Conservation (phyloP, 2,797 vertebrate species). For the Eutrigla gurnardus region DNA sequence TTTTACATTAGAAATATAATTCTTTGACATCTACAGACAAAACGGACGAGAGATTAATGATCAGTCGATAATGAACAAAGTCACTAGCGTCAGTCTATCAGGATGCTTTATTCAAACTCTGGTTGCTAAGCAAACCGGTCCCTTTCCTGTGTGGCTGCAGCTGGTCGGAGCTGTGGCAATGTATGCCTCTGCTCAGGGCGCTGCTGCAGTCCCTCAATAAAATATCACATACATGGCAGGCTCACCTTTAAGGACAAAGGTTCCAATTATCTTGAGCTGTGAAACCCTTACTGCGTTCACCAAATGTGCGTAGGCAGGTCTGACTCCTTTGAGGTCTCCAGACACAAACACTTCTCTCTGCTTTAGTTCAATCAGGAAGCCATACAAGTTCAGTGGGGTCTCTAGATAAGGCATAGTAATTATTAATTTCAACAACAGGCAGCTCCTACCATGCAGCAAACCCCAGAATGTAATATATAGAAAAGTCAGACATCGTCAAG, state of each 20-base stretch:
- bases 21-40: background rate
- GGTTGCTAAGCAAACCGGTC: background rate
- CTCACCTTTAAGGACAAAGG: constrained; percentile 59
- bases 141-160: background rate
- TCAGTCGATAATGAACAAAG: background rate
- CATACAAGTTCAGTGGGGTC: background rate
- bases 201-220: constrained; percentile 31
- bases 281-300: constrained; percentile 28
- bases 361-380: background rate
- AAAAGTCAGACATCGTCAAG: background rate
- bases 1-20: background rate
- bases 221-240: constrained; percentile 56
- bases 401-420: constrained; percentile 7
- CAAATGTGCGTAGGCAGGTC: constrained; percentile 15
- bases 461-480: background rate
- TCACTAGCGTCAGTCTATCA: too few relatives aligned
- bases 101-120: background rate
- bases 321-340: constrained; percentile 8
- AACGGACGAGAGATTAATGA: background rate
- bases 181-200: constrained; percentile 9
- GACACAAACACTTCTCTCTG: background rate
- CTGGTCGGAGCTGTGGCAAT: background rate
- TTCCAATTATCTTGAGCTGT: constrained; percentile 57
- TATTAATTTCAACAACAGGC: constrained; percentile 1
- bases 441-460: background rate